These are phyloP conservation scores for Catonia carolina DNA, from an alignment of 2,888 invertebrate species.

Conservation along the genomic window DNA sequence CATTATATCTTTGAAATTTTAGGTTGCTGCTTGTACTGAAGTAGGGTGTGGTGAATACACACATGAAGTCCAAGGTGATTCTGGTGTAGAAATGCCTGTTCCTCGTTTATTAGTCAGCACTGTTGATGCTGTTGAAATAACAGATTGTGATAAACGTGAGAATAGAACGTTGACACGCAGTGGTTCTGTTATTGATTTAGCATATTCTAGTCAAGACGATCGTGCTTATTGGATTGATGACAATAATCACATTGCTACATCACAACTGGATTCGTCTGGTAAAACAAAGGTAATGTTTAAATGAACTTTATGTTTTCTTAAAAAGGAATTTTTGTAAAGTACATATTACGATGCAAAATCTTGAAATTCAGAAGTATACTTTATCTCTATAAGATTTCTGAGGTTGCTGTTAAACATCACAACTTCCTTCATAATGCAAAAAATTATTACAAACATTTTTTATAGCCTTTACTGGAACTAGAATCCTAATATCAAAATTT, in stretches of 20 bases:
- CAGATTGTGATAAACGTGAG: conserved; percentile 66
- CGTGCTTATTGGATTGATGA: conserved; percentile 66
- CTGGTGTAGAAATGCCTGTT: conserved; percentile 66
- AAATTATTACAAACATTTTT: too few relatives aligned
- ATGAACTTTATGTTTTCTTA: too few relatives aligned
- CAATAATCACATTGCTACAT: conserved; percentile 38
- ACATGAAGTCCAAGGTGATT: conserved; percentile 55
- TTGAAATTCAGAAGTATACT: too few relatives aligned
- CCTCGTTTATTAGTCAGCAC: conserved; percentile 72
- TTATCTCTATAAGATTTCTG: too few relatives aligned
- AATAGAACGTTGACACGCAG: conserved; percentile 46
- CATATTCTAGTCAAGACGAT: conserved; percentile 61
- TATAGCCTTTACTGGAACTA: too few relatives aligned
- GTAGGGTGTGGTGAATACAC: conserved; percentile 69
- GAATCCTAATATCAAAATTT: too few relatives aligned
- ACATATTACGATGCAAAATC: too few relatives aligned
- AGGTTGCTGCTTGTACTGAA: conserved; percentile 75
- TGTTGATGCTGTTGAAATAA: conserved; percentile 61
- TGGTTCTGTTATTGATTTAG: conserved; percentile 62
- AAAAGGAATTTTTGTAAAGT: too few relatives aligned
- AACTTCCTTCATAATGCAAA: too few relatives aligned
- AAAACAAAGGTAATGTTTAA: conserved; percentile 39
- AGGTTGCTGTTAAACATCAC: too few relatives aligned
- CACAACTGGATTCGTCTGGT: conserved; percentile 30
- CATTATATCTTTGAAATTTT: too few relatives aligned